Conservation (phyloP, 2,797 vertebrate species). For the Pseudochirops cupreus region DNA sequence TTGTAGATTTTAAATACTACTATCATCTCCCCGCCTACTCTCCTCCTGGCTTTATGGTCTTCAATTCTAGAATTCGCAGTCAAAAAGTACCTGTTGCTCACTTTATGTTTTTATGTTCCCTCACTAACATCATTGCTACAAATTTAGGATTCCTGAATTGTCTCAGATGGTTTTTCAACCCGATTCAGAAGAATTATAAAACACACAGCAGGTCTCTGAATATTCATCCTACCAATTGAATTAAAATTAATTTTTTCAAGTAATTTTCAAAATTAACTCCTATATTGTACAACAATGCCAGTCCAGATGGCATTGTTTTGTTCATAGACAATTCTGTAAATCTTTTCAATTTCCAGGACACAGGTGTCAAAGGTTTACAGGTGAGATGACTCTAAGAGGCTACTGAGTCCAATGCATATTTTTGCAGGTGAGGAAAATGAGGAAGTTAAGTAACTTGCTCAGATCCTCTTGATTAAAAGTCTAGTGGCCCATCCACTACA, state of each 20-base stretch:
- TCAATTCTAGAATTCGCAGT: background rate
- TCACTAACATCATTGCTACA: background rate
- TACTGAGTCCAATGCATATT: too few relatives aligned
- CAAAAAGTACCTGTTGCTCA: background rate
- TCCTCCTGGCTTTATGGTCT: background rate
- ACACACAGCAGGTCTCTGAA: background rate
- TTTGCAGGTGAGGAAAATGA: background rate
- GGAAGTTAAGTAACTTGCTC: background rate
- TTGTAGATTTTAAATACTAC: background rate
- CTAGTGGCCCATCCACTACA: background rate
- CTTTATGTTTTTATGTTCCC: background rate
- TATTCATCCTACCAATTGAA: background rate
- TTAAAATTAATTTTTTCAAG: background rate
- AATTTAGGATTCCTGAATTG: background rate
- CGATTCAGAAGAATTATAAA: background rate
- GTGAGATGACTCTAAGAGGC: background rate
- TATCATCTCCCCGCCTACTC: background rate
- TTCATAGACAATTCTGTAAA: background rate
- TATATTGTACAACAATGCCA: background rate
- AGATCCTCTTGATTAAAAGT: background rate
- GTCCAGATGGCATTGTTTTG: background rate
- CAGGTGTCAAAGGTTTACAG: background rate
- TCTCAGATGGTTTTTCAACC: background rate
- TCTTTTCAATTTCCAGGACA: background rate
- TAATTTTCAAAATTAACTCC: background rate